Conservation (phyloP, 2,888 invertebrate species). For the Drosophila mimica region DNA sequence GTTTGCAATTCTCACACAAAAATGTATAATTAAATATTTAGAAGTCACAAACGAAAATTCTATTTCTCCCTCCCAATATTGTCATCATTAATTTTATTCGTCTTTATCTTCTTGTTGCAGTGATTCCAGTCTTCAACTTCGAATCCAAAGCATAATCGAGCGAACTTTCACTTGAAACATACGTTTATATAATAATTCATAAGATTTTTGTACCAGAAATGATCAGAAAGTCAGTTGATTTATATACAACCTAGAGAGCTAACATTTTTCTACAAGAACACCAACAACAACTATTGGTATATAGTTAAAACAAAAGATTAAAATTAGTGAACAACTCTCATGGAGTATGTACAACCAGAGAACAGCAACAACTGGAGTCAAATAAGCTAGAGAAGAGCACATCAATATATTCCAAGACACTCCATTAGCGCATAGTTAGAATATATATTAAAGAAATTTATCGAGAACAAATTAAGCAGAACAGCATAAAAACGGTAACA, state of each 20-base stretch:
- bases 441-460: conserved; percentile 69
- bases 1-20: conserved; percentile 16
- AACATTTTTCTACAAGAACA: conserved; percentile 47
- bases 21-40: conserved; percentile 11
- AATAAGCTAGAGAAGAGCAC: conserved; percentile 47
- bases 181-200: conserved; percentile 55
- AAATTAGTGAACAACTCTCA: conserved; percentile 31
- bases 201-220: conserved; percentile 69
- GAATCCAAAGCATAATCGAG: conserved; percentile 65
- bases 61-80: not conserved
- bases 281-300: conserved; percentile 36
- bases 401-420: conserved; percentile 78
- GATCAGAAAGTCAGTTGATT: conserved; percentile 53
- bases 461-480: conserved; percentile 24
- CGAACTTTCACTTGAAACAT: conserved; percentile 70
- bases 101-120: conserved; percentile 51
- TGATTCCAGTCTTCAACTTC: conserved; percentile 74
- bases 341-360: conserved; percentile 48
- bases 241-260: conserved; percentile 27
- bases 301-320: conserved; percentile 8
- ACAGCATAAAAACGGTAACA: not conserved
- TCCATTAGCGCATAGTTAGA: conserved; percentile 81
- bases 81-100: not conserved
- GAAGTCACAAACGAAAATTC: not conserved
- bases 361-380: conserved; percentile 37